Percentiles rank a stretch among this genome's conserved stretches.
Conservation (phyloP, 2,113 vertebrate genomes). For the Salvelinus namaycush region DNA sequence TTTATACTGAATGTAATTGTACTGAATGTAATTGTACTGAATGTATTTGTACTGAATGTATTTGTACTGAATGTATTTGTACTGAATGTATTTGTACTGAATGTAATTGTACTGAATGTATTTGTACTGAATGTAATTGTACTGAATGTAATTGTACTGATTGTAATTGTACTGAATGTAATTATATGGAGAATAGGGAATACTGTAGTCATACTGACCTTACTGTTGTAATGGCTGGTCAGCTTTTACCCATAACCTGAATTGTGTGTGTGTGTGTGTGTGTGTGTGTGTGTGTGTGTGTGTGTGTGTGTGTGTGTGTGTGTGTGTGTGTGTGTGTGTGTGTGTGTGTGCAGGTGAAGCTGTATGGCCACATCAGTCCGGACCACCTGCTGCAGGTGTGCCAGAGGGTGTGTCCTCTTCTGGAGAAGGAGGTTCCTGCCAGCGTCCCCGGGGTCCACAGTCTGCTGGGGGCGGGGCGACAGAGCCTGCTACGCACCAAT, state of each 20-base stretch:
- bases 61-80: not conserved
- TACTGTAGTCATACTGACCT: too few species aligned
- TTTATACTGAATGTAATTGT: too few species aligned
- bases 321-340: too few species aligned
- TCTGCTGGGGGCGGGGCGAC: slow-evolving; percentile 92
- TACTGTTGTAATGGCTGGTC: not conserved
- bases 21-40: not conserved
- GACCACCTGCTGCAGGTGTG: slow-evolving; percentile 97
- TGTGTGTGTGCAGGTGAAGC: slow-evolving; percentile 82
- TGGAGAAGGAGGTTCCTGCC: slow-evolving; percentile 94
- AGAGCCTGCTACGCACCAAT: slow-evolving; percentile 94
- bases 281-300: too few species aligned
- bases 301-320: not conserved
- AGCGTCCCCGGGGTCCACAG: slow-evolving; percentile 95
- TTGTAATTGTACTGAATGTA: not conserved
- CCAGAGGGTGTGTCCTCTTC: slow-evolving; percentile 90
- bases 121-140: not conserved
- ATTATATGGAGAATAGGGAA: not conserved
- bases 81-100: not conserved
- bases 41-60: not conserved
- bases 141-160: not conserved
- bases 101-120: not conserved
- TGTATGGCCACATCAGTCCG: slow-evolving; percentile 90
- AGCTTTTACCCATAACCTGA: not conserved
- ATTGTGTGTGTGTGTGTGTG: too few species aligned